Base-by-base conservation (phyloP, 2,888 invertebrate species). In the Rhagium mordax region DNA sequence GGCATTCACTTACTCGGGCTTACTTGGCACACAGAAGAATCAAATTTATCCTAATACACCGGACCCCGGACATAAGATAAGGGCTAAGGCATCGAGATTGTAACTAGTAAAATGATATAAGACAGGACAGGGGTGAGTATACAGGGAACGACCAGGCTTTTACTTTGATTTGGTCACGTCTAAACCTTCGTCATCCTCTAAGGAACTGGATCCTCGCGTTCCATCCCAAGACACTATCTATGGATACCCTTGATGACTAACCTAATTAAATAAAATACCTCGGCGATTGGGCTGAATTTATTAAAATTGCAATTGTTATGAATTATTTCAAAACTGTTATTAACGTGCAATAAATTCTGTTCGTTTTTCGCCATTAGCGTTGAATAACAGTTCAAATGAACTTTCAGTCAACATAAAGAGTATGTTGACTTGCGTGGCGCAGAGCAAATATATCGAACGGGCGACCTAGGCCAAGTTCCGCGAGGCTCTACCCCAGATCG, bases 401-500 rank as follows among this genome's bases (percentile, higher is more conserved):
- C 10, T 41, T 60, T 55, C 21, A 49, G 16, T 69, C 24, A 41
- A 13, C 69, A 60, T 60, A 64, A 69, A 69, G 64, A 62, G 70
- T 70, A 55, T 65, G 16, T 64, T 66, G 71, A 47, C 66, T 71
- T 59, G 65, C 29, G 48, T 48, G 24, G 27, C 21, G 27, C 27
- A 51, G 59, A 70, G 33, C 60, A 29, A 59, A 70, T 65, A 71
- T 74, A 76, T 74, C 74, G 74, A 75, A 53, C 75, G 60, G 60
- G 59, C 76, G 81, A 81, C 82, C 82, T 82, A 82, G 81, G 82
- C 81, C 81, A 82, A 82, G 81, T 80, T 79, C 72, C 77, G 78
- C 77, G 73, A 75, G 74, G 75, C 74, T 74, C 62, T 71, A 61
- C 66, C 74, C 77, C 78, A 77, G 82, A 81, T 81, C 82, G 81